Evolutionary conservation across 1,140 invertebrate species (phyloP).

Genomic region (Drosophila ironensis): DNA sequence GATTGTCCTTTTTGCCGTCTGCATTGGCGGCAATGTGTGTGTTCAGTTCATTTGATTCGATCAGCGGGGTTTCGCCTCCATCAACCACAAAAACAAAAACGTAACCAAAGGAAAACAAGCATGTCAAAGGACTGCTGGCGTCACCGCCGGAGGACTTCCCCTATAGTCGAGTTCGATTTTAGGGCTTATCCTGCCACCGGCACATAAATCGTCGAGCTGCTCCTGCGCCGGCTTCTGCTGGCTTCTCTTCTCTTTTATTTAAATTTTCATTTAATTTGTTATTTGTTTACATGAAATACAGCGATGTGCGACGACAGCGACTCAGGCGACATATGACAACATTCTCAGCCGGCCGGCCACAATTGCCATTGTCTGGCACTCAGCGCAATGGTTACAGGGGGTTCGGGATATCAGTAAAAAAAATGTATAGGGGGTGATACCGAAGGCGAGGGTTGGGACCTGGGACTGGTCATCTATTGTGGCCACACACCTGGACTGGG

Average conservation of each 20-base stretch:
- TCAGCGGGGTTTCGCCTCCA: slow-evolving; percentile 80
- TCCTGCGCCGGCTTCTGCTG: slow-evolving; percentile 18
- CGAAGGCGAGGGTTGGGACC: slow-evolving; percentile 8
- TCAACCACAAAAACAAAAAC: slow-evolving; percentile 39
- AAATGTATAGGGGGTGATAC: not conserved
- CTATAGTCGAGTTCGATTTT: slow-evolving; percentile 36
- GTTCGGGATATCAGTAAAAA: not conserved
- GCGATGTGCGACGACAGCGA: slow-evolving; percentile 65
- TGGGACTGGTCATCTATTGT: slow-evolving; percentile 39
- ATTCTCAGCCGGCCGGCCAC: slow-evolving; percentile 74
- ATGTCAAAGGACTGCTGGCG: slow-evolving; percentile 21
- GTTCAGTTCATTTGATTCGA: slow-evolving; percentile 79
- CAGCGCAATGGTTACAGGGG: slow-evolving; percentile 3
- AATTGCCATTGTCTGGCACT: slow-evolving; percentile 74
- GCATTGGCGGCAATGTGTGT: slow-evolving; percentile 32
- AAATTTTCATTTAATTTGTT: slow-evolving; percentile 81
- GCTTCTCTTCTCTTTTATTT: slow-evolving; percentile 66
- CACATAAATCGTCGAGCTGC: slow-evolving; percentile 67
- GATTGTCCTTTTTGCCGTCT: slow-evolving; percentile 69
- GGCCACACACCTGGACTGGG: slow-evolving; percentile 58
- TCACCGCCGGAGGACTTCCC: slow-evolving; percentile 43
- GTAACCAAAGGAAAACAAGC: slow-evolving; percentile 3
- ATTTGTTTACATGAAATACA: slow-evolving; percentile 80
- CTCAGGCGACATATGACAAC: slow-evolving; percentile 75
- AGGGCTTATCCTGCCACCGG: slow-evolving; percentile 64